Conservation (phyloP, 2,797 vertebrate genomes). For the Cyprinella venusta region DNA sequence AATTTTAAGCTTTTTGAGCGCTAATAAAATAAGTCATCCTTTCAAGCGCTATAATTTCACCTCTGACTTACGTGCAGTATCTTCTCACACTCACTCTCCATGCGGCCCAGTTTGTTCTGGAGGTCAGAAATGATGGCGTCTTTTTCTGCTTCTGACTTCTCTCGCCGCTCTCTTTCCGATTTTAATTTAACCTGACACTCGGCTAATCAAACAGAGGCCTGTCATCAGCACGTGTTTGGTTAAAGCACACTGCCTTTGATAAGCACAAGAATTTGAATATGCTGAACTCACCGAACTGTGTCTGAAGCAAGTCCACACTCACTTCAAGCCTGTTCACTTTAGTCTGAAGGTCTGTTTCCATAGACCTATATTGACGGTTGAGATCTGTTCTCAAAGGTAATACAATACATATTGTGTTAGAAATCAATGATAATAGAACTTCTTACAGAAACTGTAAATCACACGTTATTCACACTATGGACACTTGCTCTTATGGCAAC, state of each 20-base stretch:
- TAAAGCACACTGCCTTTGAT: constrained; percentile 14
- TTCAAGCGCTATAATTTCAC: constrained; percentile 9
- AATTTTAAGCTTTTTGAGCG: neutral
- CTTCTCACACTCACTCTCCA: constrained; percentile 78
- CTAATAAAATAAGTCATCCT: constrained; percentile 28
- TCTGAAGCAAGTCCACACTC: constrained; percentile 68
- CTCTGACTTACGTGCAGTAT: constrained; percentile 59
- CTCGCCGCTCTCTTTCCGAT: constrained; percentile 58
- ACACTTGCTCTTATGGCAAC: no score
- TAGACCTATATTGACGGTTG: constrained; percentile 69
- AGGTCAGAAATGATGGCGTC: constrained; percentile 73
- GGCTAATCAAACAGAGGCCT: constrained; percentile 61
- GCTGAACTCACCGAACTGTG: constrained; percentile 70
- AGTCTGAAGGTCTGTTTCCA: constrained; percentile 71
- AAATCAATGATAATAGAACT: neutral
- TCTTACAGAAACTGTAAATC: no score
- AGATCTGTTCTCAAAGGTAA: constrained; percentile 68
- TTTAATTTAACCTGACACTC: constrained; percentile 68
- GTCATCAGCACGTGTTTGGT: constrained; percentile 14
- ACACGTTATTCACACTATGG: no score
- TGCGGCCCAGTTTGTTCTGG: constrained; percentile 69
- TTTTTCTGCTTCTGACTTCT: constrained; percentile 67
- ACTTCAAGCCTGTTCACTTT: constrained; percentile 69
- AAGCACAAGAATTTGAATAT: constrained; percentile 23
- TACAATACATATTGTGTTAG: neutral